Conservation (phyloP, 2,113 vertebrate species). For the Plecotus auritus region DNA sequence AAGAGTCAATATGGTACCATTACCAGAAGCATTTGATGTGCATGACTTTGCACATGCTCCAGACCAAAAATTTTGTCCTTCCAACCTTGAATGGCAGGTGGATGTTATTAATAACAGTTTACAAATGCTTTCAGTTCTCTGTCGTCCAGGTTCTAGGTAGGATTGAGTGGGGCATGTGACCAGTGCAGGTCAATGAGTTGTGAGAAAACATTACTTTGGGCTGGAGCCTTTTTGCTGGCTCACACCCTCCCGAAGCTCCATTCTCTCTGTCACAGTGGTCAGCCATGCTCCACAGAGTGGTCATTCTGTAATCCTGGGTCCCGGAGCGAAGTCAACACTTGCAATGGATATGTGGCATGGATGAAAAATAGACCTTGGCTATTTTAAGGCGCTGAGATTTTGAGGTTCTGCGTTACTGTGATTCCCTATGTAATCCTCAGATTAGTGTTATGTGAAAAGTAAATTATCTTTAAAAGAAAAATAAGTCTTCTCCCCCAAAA, state of each 20-base stretch:
- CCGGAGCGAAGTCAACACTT: neutral
- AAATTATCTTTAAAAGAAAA: conserved; percentile 12
- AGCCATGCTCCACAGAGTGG: neutral
- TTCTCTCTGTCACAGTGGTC: neutral
- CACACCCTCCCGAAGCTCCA: neutral
- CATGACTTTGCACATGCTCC: neutral
- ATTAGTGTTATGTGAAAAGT: neutral
- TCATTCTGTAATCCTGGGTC: neutral
- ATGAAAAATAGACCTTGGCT: neutral
- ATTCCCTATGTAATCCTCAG: neutral
- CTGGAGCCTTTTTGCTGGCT: neutral
- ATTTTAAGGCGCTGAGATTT: neutral
- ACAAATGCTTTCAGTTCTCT: neutral
- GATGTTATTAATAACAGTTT: neutral
- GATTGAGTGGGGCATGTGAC: neutral
- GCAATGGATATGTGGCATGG: neutral
- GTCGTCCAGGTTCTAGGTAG: neutral
- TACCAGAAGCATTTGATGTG: neutral
- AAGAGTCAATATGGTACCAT: neutral
- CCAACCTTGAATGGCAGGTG: neutral
- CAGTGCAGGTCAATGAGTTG: neutral
- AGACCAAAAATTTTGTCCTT: neutral
- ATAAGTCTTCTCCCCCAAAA: neutral
- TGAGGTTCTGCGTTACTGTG: neutral
- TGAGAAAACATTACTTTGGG: neutral